Percentiles rank a stretch among this genome's conserved stretches.
phyloP scores from a whole-genome alignment of 1,140 invertebrate genomes.

The Calliphora vicina region DNA sequence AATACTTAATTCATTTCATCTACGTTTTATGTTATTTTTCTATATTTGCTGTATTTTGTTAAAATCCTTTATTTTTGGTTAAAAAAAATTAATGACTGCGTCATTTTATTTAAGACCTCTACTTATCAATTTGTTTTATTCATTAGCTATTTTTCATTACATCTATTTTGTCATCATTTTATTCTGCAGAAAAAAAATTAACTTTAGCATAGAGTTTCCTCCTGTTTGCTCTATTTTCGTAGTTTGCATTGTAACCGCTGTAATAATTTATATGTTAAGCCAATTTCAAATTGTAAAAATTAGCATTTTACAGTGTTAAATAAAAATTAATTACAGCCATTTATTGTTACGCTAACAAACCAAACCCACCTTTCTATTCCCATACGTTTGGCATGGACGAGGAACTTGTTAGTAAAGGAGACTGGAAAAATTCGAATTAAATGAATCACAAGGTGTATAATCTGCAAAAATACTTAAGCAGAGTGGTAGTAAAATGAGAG shows the following conservation, averaged over 20 bases:
- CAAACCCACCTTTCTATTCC: not conserved
- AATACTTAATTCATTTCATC: not conserved
- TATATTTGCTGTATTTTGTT: not conserved
- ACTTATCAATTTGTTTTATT: conserved; percentile 11
- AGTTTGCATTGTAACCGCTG: not conserved
- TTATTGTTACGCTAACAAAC: conserved; percentile 29
- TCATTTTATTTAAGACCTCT: conserved; percentile 4
- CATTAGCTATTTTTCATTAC: not conserved
- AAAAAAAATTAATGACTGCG: conserved; percentile 21
- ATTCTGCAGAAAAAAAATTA: not conserved
- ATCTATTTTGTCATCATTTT: not conserved
- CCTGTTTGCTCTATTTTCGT: not conserved
- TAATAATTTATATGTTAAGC: conserved; percentile 36
- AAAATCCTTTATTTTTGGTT: conserved; percentile 2
- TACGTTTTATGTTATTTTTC: not conserved
- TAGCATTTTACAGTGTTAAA: conserved; percentile 32
- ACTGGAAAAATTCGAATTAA: not conserved
- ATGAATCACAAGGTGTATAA: conserved; percentile 22
- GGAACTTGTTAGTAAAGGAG: not conserved
- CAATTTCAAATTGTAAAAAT: conserved; percentile 36
- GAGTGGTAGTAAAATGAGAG: not conserved
- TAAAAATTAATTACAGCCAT: conserved; percentile 37
- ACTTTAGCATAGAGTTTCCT: not conserved
- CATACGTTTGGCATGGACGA: not conserved
- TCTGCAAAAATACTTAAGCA: not conserved